phyloP scores from a whole-genome alignment of 2,888 invertebrate genomes.

The Seira ritae region DNA sequence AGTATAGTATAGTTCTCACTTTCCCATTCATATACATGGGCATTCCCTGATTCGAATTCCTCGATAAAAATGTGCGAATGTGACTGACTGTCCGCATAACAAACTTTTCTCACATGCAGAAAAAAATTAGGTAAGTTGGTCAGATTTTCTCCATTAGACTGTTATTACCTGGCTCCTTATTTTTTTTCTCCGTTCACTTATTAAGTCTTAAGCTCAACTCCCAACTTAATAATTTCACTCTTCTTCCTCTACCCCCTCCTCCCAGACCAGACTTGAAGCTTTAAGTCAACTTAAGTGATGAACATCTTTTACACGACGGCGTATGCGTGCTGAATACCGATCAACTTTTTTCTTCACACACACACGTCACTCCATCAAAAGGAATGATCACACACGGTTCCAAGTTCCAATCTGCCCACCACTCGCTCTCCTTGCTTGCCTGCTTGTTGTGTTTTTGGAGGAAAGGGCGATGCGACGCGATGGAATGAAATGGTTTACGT shows the following conservation, averaged over 20 bases:
- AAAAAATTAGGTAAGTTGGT: slow-evolving; percentile 4
- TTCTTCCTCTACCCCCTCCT: neutral
- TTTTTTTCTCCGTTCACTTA: no score
- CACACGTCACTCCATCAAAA: slow-evolving; percentile 14
- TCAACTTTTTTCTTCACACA: neutral
- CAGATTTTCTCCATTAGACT: neutral
- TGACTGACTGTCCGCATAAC: slow-evolving; percentile 7
- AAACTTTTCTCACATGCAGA: neutral
- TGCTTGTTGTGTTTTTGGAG: no score
- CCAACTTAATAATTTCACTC: no score
- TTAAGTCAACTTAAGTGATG: slow-evolving; percentile 16
- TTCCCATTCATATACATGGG: no score
- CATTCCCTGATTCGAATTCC: no score
- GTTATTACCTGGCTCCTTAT: neutral
- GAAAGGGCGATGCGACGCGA: no score
- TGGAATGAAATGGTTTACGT: no score
- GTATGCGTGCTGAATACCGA: slow-evolving; percentile 16
- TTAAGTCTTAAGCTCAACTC: no score
- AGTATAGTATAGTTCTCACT: no score
- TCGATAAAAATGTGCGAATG: slow-evolving; percentile 1
- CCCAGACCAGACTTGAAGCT: neutral
- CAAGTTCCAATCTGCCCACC: neutral
- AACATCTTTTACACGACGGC: slow-evolving; percentile 6
- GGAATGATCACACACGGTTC: slow-evolving; percentile 1
- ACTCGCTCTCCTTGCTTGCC: no score